Base-by-base conservation (phyloP, 1,140 invertebrate genomes). In the Lucilia sericata region DNA sequence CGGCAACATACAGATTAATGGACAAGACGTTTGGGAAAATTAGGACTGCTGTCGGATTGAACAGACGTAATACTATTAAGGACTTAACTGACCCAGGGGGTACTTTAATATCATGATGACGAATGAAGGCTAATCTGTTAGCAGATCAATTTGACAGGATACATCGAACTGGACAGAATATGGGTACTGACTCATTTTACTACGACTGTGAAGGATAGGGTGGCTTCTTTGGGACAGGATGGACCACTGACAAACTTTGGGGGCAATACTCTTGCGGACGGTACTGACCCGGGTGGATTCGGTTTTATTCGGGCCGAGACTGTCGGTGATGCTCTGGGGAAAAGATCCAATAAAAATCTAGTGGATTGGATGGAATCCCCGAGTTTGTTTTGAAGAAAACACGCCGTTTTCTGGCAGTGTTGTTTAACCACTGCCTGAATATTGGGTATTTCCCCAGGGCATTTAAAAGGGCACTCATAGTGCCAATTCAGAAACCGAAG, bases 361-460 rank as follows among this genome's bases (percentile, higher is more conserved):
- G 36, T 36, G 36, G 36, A 36, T 3, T 36, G 36, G 51, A 55
- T 12, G 17, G 17, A 5, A 55, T 55, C 3, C 51, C 51, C 3
- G 51, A 55, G 4, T 5, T 55, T 12, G 51, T 55, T 12, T 55
- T 55, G 51, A 55, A 17, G 51, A 55, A 12, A 12, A 55, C 51
- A 55, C 12, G 51, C 12, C 4, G 51, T 55, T 12, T 55, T 10
- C 12, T 55, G 51, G 51, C 51, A 2, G 12, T 55, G 12, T 17
- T 55, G 3, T 76, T 76, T 13, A 76, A 76, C n/a, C 74, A 76
- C 13, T 76, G 74, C 36, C 9, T 76, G 1, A 76, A 76, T 19
- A 13, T 76, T 2, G 74, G 74, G 5, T 76, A 76, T 9, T 76
- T 76, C 34, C 74, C 74, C 0, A 42, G 12, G 10, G 74, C 74